Evolutionary conservation across 2,797 vertebrate genomes (phyloP).

Genomic region (Otolemur crassicaudatus): DNA sequence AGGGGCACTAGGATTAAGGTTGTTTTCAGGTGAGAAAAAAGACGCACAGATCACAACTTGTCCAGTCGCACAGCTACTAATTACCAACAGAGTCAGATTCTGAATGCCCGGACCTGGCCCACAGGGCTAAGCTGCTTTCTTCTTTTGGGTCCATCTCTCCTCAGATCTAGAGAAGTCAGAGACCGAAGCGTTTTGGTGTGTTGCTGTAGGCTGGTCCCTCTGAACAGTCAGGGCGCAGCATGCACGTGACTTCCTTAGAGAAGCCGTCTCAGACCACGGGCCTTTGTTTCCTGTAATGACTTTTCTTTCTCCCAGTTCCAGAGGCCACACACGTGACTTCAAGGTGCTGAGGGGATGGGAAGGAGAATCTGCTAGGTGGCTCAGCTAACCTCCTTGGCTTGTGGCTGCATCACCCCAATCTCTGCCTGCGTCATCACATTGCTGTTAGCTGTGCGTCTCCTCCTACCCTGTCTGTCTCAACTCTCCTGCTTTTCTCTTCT

Average conservation of each 20-base stretch:
- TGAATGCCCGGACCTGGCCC: background rate
- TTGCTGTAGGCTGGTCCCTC: background rate
- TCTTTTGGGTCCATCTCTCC: background rate
- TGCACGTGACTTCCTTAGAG: background rate
- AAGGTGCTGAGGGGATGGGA: background rate
- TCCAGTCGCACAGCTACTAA: background rate
- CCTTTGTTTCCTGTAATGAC: background rate
- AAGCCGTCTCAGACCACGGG: background rate
- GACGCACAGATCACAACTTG: constrained; percentile 47
- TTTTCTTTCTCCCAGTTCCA: background rate
- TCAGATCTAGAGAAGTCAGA: background rate
- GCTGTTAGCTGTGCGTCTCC: background rate
- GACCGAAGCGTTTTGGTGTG: background rate
- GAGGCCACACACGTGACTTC: background rate
- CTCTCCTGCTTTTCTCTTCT: background rate
- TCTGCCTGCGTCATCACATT: background rate
- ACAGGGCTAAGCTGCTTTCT: background rate
- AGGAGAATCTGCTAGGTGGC: no score
- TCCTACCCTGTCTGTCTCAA: background rate
- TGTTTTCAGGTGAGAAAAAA: constrained; percentile 13
- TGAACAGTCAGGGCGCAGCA: background rate
- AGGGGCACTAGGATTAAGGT: background rate
- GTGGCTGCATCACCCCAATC: background rate
- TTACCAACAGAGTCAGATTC: background rate
- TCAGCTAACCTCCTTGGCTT: background rate